phyloP scores from a whole-genome alignment of 2,113 vertebrate genomes.

The Syngnathus scovelli region DNA sequence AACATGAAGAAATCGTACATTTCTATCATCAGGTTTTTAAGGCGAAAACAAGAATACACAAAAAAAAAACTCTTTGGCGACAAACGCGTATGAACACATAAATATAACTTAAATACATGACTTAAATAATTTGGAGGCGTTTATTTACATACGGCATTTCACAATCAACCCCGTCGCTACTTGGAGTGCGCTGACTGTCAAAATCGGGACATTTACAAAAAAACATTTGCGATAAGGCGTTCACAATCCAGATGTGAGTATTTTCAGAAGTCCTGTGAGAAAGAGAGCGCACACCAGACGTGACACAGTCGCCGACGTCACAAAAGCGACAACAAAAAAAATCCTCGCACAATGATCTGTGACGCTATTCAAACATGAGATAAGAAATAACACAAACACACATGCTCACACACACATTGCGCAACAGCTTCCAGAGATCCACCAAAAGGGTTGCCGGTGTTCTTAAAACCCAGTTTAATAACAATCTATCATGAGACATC shows the following conservation, averaged over 20 bases:
- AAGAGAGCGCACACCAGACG: constrained; percentile 28
- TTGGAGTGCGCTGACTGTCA: constrained; percentile 35
- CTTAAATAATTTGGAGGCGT: constrained; percentile 59
- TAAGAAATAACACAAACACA: constrained; percentile 31
- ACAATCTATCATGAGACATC: constrained; percentile 55
- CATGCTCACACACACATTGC: not conserved
- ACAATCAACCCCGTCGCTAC: constrained; percentile 17
- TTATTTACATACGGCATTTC: constrained; percentile 46
- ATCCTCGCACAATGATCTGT: constrained; percentile 23
- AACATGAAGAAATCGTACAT: constrained; percentile 40
- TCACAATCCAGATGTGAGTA: not conserved
- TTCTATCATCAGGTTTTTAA: constrained; percentile 24
- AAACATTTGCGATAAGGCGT: not conserved
- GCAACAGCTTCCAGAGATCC: constrained; percentile 38
- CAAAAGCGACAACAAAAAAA: constrained; percentile 10
- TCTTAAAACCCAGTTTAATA: constrained; percentile 65
- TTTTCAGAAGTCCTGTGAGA: constrained; percentile 48
- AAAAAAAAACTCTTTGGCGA: constrained; percentile 72
- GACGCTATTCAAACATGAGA: not conserved
- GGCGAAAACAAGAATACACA: constrained; percentile 48
- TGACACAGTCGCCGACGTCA: constrained; percentile 39
- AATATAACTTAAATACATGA: constrained; percentile 68
- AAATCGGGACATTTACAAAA: constrained; percentile 53
- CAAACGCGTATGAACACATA: constrained; percentile 57
- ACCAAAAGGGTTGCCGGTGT: constrained; percentile 41